Conservation (phyloP, 2,113 vertebrate genomes). For the Glaucidium brasilianum region DNA sequence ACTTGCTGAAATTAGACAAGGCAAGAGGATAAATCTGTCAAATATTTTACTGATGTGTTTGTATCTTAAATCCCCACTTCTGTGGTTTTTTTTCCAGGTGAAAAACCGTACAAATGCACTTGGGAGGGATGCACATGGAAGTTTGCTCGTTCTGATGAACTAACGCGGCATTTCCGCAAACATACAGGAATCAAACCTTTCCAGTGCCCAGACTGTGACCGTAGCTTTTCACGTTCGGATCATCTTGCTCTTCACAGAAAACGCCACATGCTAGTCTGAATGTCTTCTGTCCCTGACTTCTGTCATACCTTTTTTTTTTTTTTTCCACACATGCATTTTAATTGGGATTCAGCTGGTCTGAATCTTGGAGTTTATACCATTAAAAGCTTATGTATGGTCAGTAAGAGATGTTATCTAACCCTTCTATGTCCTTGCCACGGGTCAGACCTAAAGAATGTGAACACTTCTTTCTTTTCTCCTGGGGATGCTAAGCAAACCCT, state of each 20-base stretch:
- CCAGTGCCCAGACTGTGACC: conserved; percentile 97
- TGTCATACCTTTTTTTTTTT: background rate
- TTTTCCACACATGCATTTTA: conserved; percentile 68
- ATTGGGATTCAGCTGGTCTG: conserved; percentile 84
- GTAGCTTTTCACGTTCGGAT: conserved; percentile 97
- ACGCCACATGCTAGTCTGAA: conserved; percentile 92
- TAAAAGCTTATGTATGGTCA: conserved; percentile 76
- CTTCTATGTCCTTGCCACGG: conserved; percentile 75
- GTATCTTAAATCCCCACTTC: background rate
- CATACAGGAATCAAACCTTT: conserved; percentile 98
- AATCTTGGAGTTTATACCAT: conserved; percentile 77
- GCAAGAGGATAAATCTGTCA: background rate
- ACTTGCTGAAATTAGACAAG: background rate
- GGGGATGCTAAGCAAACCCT: conserved; percentile 77
- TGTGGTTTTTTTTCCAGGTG: conserved; percentile 76
- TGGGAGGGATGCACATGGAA: conserved; percentile 99
- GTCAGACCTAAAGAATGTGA: conserved; percentile 91
- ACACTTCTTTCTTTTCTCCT: conserved; percentile 48
- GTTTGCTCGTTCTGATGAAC: conserved; percentile 97
- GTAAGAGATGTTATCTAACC: conserved; percentile 74
- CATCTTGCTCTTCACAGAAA: conserved; percentile 97
- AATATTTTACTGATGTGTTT: background rate
- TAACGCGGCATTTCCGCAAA: conserved; percentile 98
- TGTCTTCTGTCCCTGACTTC: background rate
- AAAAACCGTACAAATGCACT: conserved; percentile 97